phyloP scores from a whole-genome alignment of 2,888 invertebrate species.

The Epinotia demarniana region DNA sequence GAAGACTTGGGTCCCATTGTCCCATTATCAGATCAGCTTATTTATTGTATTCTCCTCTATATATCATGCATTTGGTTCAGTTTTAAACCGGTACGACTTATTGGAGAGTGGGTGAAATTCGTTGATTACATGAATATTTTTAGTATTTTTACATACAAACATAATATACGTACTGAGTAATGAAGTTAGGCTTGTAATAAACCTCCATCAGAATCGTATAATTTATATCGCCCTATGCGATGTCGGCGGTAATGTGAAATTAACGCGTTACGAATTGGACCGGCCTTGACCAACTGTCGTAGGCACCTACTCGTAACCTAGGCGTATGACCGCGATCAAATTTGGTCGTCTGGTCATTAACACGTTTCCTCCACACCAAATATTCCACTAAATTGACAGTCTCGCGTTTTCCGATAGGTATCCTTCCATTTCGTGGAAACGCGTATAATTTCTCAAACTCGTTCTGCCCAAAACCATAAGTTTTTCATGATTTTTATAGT shows the following conservation, averaged over 20 bases:
- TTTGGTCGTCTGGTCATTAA: slow-evolving; percentile 7
- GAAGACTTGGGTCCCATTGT: too few relatives aligned
- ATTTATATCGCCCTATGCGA: not conserved
- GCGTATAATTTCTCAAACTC: not conserved
- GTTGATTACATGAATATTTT: too few relatives aligned
- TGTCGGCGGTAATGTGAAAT: not conserved
- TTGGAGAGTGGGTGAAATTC: too few relatives aligned
- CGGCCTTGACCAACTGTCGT: slow-evolving; percentile 21
- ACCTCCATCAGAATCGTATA: too few relatives aligned
- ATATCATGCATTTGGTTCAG: too few relatives aligned
- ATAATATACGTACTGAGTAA: too few relatives aligned
- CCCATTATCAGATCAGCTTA: too few relatives aligned
- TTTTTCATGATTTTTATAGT: too few relatives aligned
- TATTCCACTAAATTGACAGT: not conserved
- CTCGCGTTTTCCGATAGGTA: not conserved
- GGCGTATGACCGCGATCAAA: slow-evolving; percentile 3
- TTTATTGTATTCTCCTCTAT: too few relatives aligned
- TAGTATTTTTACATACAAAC: too few relatives aligned
- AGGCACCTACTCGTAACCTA: not conserved
- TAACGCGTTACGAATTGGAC: slow-evolving; percentile 10
- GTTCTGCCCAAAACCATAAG: not conserved
- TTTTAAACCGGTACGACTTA: too few relatives aligned
- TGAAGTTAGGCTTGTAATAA: too few relatives aligned
- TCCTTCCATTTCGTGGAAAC: not conserved
- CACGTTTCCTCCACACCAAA: not conserved